Evolutionary conservation across 2,888 invertebrate species (phyloP), one percentile per base, ranked within the genome.

Genomic region (Drosophila maculinotata): DNA sequence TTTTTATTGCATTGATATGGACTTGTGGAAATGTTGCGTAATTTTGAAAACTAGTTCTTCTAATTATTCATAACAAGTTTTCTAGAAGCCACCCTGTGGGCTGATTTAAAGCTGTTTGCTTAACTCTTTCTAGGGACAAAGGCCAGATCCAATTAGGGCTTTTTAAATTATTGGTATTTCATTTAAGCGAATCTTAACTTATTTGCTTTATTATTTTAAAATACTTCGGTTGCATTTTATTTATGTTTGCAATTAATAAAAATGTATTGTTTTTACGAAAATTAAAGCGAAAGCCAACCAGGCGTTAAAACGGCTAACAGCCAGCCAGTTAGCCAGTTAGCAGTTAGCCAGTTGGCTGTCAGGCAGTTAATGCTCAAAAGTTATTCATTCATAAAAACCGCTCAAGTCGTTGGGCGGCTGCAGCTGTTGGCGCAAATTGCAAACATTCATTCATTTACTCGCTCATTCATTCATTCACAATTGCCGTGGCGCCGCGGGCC

Each of bases 371-470:
- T 67, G 64, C 79, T 53, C 66, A 74, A 58, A 56, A 85, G 62
- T 77, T 75, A 72, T 79, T 82, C 81, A 85, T 82, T 85, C 85
- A 82, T 82, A 77, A 82, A 84, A 66, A 53, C 12, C 44, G 39
- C 49, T 64, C 30, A 12, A 39, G 53, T 35, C 6, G 35, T 53
- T 35, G 47, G 58, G 48, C 53, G 33, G 38, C 58, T 66, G 68
- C 65, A 60, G 66, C 67, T 74, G 81, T 69, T 74, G 75, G 66
- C 72, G 76, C 68, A 84, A 84, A 79, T 84, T 76, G 76, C 72
- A 65, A 64, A 58, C 64, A 75, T 75, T 75, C 75, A 75, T 68
- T 67, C 62, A 67, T 48, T 44, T 30, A 45, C 44, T 59, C 48
- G 25, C 35, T 66, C 76, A 75, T 79, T 79, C 83, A 83, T 71